Base-by-base conservation (phyloP, 2,888 invertebrate species). In the Notodonta dromedarius region DNA sequence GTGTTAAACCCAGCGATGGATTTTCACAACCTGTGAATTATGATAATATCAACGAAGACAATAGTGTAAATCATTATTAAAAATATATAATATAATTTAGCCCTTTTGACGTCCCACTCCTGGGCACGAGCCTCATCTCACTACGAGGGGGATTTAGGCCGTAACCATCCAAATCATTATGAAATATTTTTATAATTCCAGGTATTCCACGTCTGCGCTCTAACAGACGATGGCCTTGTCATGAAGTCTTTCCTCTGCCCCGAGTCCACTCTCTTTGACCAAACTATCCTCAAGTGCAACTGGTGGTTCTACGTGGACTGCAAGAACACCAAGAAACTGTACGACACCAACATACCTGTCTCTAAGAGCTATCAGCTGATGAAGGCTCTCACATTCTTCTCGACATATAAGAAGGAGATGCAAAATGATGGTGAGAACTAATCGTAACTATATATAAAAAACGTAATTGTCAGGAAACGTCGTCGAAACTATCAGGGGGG, bases 301-400 rank as follows among this genome's bases (percentile, higher is more conserved):
- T 98, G 98, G 98, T 98, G 97, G 97, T 97, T 98, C 93, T 98
- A 98, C 85, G 98, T 98, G 0, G 98, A 98, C 83, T 98, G 98
- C 88, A 96, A 97, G 85, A 95, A 95, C 60, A 97, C 97, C 32
- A 95, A 95, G 74, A 95, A 95, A 69, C 92, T 97, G 39, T 98
- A 98, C 85, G 97, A 98, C 78, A 97, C 98, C 13, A 98, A 98
- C 84, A 97, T 98, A 67, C 98, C 98, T 0, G 96, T 98, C 58
- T 98, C 98, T 42, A 98, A 98, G 89, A 98, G 97, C 85, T 98
- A 98, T 85, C 98, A 98, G 86, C 94, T 98, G 5, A 98, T 98
- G 97, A 97, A 97, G 85, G 97, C 97, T 0, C 89, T 98, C 11
- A 97, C 97, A 0, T 98, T 98, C 92, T 98, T 98, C 90, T 97